Conservation (phyloP, 2,797 vertebrate genomes). For the Yasuhikotakia modesta region DNA sequence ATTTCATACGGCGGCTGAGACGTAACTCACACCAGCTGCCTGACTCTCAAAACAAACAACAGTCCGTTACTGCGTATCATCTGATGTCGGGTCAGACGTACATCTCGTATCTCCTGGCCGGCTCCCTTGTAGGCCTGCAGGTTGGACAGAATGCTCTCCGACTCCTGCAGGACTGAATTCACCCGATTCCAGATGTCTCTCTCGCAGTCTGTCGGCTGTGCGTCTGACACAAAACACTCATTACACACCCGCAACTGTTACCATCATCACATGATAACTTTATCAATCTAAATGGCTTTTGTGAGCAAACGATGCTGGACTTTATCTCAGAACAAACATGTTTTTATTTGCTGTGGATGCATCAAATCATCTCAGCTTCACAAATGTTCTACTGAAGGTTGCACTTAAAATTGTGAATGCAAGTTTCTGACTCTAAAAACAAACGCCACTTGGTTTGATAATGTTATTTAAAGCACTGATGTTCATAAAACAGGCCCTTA, state of each 20-base stretch:
- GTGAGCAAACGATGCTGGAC: neutral
- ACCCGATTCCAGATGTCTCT: conserved; percentile 97
- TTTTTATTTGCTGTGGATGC: neutral
- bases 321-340: neutral
- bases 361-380: neutral
- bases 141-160: conserved; percentile 91
- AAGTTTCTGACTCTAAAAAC: neutral
- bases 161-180: conserved; percentile 94
- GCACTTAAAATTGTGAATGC: neutral
- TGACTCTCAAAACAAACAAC: neutral
- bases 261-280: neutral
- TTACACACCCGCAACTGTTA: neutral
- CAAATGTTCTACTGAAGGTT: neutral
- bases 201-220: conserved; percentile 93
- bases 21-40: neutral
- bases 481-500: conserved; percentile 7
- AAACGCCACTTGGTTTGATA: conserved; percentile 15
- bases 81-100: conserved; percentile 63
- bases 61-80: neutral
- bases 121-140: conserved; percentile 98
- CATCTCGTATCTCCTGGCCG: conserved; percentile 97
- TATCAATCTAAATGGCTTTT: conserved; percentile 23
- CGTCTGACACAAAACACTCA: conserved; percentile 79
- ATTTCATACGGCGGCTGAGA: neutral
- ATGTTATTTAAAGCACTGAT: neutral